Evolutionary conservation across 2,797 vertebrate species (phyloP), one percentile per base, ranked within the genome.

Genomic region (Tarsius wallacei): DNA sequence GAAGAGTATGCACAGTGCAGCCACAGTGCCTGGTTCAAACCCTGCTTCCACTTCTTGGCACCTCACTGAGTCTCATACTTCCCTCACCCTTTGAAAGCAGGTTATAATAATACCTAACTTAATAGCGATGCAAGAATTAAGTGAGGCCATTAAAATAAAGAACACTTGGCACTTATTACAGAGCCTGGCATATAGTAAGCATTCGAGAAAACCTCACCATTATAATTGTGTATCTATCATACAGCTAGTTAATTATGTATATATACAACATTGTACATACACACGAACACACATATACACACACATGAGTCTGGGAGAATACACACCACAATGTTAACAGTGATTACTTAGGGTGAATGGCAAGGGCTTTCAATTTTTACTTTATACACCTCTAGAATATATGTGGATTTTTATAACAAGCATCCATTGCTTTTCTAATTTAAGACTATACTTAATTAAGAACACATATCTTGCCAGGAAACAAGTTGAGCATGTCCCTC

Each of bases 381-480:
- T 80, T 84, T 76, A 66, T 24, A 57, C 0, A 53, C 47, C 68
- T 63, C 78, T 84, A n/a, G 59, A 59, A 84, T 61, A 91, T 61
- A 91, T 70, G 31, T 82, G 63, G 88, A 91, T 71, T 95, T 96
- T 89, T 86, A 95, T 1, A 74, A 36, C 49, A 91, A 91, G 64
- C 19, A 36, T 51, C 33, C n/a, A 89, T 70, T 91, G 89, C 47
- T 84, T 93, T 86, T 81, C 80, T 93, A 59, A 55, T 81, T 66
- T 97, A 94, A 94, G 85, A 59, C 63, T 76, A 16, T 73, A 53
- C 90, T 92, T 89, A 89, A 95, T 94, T 83, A 81, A 96, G 94
- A 96, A 86, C 66, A 80, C 51, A 0, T 5, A 63, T 26, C 77
- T 97, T 87, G 87, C 85, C 88, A 31, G 73, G 63, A 96, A 93